Percentiles rank a stretch among this genome's conserved stretches.
Conservation (phyloP, 2,888 invertebrate species). For the Mythimna lalbum region DNA sequence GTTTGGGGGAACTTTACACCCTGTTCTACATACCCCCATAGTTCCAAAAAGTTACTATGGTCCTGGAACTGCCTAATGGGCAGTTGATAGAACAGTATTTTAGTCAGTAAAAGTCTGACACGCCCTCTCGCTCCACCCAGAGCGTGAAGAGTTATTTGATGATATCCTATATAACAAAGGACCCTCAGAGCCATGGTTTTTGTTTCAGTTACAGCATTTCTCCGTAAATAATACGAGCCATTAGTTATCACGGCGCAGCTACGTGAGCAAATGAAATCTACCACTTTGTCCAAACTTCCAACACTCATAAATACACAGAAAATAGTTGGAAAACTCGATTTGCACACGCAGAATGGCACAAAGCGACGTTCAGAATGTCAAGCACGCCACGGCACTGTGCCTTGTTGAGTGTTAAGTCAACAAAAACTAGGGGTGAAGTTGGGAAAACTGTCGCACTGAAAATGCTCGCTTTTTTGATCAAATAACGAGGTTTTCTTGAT, state of each 20-base stretch:
- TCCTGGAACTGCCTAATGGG: too few relatives aligned
- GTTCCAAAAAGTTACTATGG: too few relatives aligned
- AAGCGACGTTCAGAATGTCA: slow-evolving; percentile 71
- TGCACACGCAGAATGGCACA: slow-evolving; percentile 61
- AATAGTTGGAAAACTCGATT: slow-evolving; percentile 71
- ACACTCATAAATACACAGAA: slow-evolving; percentile 61
- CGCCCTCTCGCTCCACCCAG: too few relatives aligned
- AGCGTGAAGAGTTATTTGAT: too few relatives aligned
- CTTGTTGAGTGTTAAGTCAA: slow-evolving; percentile 61
- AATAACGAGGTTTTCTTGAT: slow-evolving; percentile 54
- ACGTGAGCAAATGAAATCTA: slow-evolving; percentile 55
- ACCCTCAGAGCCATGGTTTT: slow-evolving; percentile 4
- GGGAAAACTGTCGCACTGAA: slow-evolving; percentile 56
- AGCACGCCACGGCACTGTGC: slow-evolving; percentile 67
- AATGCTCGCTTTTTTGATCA: slow-evolving; percentile 54
- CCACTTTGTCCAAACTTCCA: slow-evolving; percentile 42
- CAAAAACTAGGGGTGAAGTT: slow-evolving; percentile 64
- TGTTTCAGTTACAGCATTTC: slow-evolving; percentile 11
- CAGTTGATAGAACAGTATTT: too few relatives aligned
- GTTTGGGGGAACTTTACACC: too few relatives aligned
- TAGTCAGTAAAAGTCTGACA: too few relatives aligned
- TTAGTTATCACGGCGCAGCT: slow-evolving; percentile 31
- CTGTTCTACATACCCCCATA: too few relatives aligned
- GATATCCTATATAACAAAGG: too few relatives aligned
- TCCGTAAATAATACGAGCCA: slow-evolving; percentile 26